A percentile compares a stretch with the other conserved stretches of the same genome.
Conservation (phyloP, 2,113 vertebrate genomes). For the Ciconia stormi region DNA sequence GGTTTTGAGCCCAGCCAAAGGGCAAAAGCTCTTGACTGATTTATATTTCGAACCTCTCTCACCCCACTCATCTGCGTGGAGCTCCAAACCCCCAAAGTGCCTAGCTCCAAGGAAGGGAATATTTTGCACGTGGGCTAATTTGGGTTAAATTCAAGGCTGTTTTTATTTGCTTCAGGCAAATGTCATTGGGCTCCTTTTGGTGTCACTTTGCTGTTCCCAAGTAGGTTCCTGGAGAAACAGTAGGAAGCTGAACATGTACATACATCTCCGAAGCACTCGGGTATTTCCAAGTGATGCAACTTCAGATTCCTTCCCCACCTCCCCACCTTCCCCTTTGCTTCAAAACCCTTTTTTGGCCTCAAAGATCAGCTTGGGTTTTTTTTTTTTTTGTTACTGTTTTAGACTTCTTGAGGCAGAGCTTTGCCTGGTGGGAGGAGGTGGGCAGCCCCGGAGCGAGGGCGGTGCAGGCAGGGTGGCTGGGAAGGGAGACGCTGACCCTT, state of each 20-base stretch:
- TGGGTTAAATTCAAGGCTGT: constrained; percentile 10
- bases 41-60: neutral
- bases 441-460: neutral
- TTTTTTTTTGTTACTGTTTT: neutral
- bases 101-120: neutral
- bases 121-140: neutral
- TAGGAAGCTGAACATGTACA: constrained; percentile 29
- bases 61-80: neutral
- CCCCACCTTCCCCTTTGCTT: neutral
- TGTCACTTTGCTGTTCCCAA: constrained; percentile 28
- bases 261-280: constrained; percentile 8
- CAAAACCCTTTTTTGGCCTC: constrained; percentile 13
- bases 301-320: constrained; percentile 38
- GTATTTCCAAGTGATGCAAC: constrained; percentile 66
- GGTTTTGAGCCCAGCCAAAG: constrained; percentile 19
- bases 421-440: neutral
- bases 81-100: neutral
- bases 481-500: neutral
- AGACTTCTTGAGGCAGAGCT: neutral
- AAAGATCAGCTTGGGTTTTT: neutral
- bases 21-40: constrained; percentile 7
- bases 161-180: constrained; percentile 20
- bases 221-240: neutral
- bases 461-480: neutral
- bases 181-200: constrained; percentile 24